Conservation (phyloP, 2,888 invertebrate species). For the Linnaemya tessellans region DNA sequence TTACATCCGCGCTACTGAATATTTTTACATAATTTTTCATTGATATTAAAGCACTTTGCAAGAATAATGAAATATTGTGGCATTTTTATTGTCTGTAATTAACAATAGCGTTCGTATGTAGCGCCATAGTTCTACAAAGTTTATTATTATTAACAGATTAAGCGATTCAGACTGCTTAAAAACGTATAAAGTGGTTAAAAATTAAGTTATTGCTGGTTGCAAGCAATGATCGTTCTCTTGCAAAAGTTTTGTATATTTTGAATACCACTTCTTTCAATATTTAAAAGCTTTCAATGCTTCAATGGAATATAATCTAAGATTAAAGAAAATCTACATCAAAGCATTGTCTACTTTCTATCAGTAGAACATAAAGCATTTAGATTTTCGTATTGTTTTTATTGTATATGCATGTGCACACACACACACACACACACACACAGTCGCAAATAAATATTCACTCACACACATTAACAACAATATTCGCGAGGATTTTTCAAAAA, state of each 20-base stretch:
- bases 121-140: too few species aligned
- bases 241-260: background rate
- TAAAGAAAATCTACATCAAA: slow-evolving; percentile 61
- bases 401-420: background rate
- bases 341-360: slow-evolving; percentile 48
- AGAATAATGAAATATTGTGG: too few species aligned
- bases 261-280: background rate
- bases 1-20: too few species aligned
- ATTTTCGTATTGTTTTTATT: slow-evolving; percentile 33
- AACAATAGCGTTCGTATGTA: too few species aligned
- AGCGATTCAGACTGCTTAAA: background rate
- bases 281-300: slow-evolving; percentile 40
- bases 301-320: slow-evolving; percentile 49
- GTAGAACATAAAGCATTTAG: slow-evolving; percentile 29
- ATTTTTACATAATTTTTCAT: too few species aligned
- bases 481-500: slow-evolving; percentile 25
- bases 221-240: background rate
- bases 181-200: background rate
- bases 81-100: too few species aligned
- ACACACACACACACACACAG: background rate
- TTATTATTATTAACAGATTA: too few species aligned
- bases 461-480: background rate
- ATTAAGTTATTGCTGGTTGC: background rate
- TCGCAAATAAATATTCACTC: background rate
- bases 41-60: too few species aligned